Evolutionary conservation across 2,113 vertebrate species (phyloP), one percentile per base, ranked within the genome.

Genomic region (Solea solea): DNA sequence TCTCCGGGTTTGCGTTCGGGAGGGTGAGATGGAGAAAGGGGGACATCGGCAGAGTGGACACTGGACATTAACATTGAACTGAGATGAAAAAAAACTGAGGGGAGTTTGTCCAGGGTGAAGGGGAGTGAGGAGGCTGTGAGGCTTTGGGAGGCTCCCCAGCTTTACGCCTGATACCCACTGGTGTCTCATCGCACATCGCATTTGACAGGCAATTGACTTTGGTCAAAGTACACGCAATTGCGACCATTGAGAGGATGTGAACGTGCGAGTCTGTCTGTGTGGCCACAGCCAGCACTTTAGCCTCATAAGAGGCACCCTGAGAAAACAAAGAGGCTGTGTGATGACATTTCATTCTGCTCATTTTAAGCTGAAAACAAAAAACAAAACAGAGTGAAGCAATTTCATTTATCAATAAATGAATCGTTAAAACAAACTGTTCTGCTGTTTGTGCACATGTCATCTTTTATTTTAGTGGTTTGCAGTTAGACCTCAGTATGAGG

Each of bases 41-140:
- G 85, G 74, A 84, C 72, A 79, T 73, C 78, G 61, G 82, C 72
- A 68, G 71, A 90, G 87, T 83, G 92, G 92, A 92, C 89, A 85
- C 86, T 90, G 92, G 91, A 93, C 85, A 50, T 91, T 93, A 93
- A 93, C 93, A 94, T 94, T 94, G 93, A 94, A 93, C 94, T 74
- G 92, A 88, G 83, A 85, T 89, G 65, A 89, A 88, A 87, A 78
- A 3, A 21, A 21, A 21, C 54, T 10, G 62, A 59, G 75, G 28
- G 72, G 9, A 52, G 51, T 56, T 44, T 42, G 54, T 3, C 7
- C 52, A 40, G 78, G 64, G 44, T 60, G 58, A 56, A 27, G 65
- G 55, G 54, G 72, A 60, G 60, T 12, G 54, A 70, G 71, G 25
- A 40, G 71, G 64, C 65, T 15, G 3, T 12, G 64, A 65, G 69